Evolutionary conservation across 2,113 vertebrate genomes (phyloP).

Genomic region (Neopipo cinnamomea): DNA sequence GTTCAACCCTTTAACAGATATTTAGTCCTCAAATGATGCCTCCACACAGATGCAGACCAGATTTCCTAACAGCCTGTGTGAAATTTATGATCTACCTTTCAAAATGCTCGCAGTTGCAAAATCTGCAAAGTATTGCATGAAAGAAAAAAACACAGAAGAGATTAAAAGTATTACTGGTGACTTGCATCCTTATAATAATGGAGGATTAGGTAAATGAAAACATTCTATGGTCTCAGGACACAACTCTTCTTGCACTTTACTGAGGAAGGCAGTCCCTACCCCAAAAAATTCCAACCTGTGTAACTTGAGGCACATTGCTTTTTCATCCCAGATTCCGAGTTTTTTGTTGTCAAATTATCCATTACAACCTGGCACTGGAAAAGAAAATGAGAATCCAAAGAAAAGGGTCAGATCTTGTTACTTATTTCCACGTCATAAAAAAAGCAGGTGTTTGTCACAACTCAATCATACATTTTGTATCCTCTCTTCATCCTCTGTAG

Average conservation of each 20-base stretch:
- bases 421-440: neutral
- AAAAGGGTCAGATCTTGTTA: neutral
- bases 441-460: neutral
- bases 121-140: neutral
- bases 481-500: neutral
- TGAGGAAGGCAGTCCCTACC: neutral
- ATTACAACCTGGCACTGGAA: neutral
- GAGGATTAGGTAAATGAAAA: neutral
- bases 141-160: neutral
- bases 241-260: neutral
- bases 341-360: neutral
- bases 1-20: neutral
- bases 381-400: neutral
- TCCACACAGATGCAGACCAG: neutral
- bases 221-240: neutral
- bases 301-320: neutral
- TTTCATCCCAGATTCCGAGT: neutral
- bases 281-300: neutral
- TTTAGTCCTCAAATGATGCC: neutral
- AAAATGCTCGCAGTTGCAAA: slow-evolving; percentile 55
- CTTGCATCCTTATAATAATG: neutral
- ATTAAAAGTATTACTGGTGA: slow-evolving; percentile 11
- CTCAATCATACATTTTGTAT: neutral
- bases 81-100: slow-evolving; percentile 39
- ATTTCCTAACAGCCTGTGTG: slow-evolving; percentile 22